Conservation (phyloP, 2,113 vertebrate genomes). For the Eurystomus gularis region DNA sequence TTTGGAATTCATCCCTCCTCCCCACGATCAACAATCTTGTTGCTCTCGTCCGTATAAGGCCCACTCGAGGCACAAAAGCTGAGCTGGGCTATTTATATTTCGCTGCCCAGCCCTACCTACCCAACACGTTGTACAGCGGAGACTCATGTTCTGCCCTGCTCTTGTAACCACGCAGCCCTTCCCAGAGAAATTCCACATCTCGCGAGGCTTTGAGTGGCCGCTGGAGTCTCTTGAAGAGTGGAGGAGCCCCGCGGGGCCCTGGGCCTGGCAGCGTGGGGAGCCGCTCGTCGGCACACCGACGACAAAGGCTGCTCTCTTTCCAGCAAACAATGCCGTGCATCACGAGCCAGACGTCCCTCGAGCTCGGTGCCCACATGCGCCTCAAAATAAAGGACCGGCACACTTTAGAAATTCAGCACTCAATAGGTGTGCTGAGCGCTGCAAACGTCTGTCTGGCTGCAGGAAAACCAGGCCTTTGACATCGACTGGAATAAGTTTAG, state of each 20-base stretch:
- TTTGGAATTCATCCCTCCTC: not conserved
- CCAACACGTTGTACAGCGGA: not conserved
- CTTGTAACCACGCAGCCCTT: not conserved
- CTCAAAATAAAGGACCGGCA: not conserved
- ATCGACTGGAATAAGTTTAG: not conserved
- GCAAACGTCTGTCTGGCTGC: not conserved
- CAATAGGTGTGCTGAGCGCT: fast-evolving
- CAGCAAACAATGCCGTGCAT: not conserved
- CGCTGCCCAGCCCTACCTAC: not conserved
- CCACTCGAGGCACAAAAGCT: constrained; percentile 18
- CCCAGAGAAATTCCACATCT: not conserved
- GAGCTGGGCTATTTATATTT: constrained; percentile 49
- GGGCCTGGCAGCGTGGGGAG: fast-evolving
- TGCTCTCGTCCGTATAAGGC: constrained; percentile 24
- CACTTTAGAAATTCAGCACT: not conserved
- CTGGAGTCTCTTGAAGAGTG: not conserved
- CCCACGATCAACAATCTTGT: not conserved
- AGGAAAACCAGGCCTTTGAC: not conserved
- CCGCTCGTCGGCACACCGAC: fast-evolving
- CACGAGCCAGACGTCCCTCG: not conserved
- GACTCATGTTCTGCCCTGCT: not conserved
- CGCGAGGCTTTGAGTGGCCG: fast-evolving
- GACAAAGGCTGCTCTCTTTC: not conserved
- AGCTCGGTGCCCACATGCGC: not conserved
- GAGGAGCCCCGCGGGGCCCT: not conserved